Percentiles rank a stretch among this genome's conserved stretches.
These are phyloP conservation scores for Anguilla rostrata DNA, from an alignment of 2,113 vertebrate species.

Conservation along the genomic window DNA sequence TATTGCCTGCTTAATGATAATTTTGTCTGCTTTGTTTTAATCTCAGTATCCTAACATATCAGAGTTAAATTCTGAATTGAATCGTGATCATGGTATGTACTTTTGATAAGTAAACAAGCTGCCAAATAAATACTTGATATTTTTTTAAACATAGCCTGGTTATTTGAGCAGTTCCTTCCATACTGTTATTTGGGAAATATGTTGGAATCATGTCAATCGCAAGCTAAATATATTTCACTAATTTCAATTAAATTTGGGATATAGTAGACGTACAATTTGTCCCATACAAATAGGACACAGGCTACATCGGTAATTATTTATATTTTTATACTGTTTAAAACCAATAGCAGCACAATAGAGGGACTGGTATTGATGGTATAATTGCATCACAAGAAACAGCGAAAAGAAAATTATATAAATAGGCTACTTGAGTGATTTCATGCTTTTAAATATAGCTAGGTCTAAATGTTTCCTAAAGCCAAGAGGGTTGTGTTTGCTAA, in stretches of 20 bases:
- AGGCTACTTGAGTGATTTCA: no score
- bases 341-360: no score
- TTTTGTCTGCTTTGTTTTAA: background rate
- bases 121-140: constrained; percentile 3
- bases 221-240: background rate
- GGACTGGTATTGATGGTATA: no score
- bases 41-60: background rate
- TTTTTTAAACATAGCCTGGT: background rate
- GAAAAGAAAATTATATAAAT: no score
- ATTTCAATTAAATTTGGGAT: background rate
- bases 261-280: background rate
- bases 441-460: no score
- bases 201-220: background rate
- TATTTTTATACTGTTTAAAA: no score
- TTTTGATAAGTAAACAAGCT: background rate
- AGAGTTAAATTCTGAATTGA: background rate
- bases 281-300: background rate
- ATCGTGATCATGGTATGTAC: background rate
- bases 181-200: background rate
- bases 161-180: background rate
- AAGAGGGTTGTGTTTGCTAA: no score
- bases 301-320: no score
- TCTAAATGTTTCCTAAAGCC: no score
- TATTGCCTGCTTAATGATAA: background rate
- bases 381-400: no score